Evolutionary conservation across 2,113 vertebrate species (phyloP).

Genomic region (Lethenteron camtschaticum): DNA sequence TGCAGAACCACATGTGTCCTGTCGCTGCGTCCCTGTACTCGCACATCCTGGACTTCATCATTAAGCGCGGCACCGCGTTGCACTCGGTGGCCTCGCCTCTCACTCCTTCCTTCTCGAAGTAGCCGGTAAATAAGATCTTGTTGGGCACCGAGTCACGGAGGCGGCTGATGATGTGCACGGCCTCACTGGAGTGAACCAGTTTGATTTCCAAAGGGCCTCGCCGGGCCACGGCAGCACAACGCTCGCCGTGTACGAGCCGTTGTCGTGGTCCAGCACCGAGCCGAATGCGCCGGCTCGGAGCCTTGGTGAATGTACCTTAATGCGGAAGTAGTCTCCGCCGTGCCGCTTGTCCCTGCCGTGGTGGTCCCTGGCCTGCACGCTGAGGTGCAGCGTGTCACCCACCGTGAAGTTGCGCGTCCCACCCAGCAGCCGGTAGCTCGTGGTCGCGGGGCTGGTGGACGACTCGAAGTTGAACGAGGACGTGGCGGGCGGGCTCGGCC

Average conservation of each 20-base stretch:
- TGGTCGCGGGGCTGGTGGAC: slow-evolving; percentile 7
- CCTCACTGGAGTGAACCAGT: slow-evolving; percentile 17
- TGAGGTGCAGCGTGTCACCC: slow-evolving; percentile 11
- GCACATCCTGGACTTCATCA: slow-evolving; percentile 33
- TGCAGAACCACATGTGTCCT: slow-evolving; percentile 91
- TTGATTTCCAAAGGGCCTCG: slow-evolving; percentile 12
- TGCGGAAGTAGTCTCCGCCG: slow-evolving; percentile 18
- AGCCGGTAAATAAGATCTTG: slow-evolving; percentile 72
- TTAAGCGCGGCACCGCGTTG: slow-evolving; percentile 50
- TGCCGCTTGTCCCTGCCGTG: slow-evolving; percentile 11
- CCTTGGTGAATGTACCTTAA: slow-evolving; percentile 13
- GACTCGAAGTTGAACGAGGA: background rate
- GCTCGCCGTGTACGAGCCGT: slow-evolving; percentile 14
- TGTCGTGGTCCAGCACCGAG: slow-evolving; percentile 12
- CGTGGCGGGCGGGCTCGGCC: too few relatives aligned
- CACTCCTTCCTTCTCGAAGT: slow-evolving; percentile 45
- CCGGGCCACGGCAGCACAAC: slow-evolving; percentile 15
- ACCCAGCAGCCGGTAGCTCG: background rate
- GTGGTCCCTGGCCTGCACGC: slow-evolving; percentile 11
- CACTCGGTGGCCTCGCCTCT: slow-evolving; percentile 53
- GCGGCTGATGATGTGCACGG: slow-evolving; percentile 14
- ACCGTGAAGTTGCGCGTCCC: slow-evolving; percentile 5
- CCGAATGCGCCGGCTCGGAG: slow-evolving; percentile 15
- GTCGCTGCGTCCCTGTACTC: slow-evolving; percentile 75
- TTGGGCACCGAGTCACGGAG: slow-evolving; percentile 52